Evolutionary conservation across 2,888 invertebrate species (phyloP), one percentile per base, ranked within the genome.

Genomic region (Conomelus anceps): DNA sequence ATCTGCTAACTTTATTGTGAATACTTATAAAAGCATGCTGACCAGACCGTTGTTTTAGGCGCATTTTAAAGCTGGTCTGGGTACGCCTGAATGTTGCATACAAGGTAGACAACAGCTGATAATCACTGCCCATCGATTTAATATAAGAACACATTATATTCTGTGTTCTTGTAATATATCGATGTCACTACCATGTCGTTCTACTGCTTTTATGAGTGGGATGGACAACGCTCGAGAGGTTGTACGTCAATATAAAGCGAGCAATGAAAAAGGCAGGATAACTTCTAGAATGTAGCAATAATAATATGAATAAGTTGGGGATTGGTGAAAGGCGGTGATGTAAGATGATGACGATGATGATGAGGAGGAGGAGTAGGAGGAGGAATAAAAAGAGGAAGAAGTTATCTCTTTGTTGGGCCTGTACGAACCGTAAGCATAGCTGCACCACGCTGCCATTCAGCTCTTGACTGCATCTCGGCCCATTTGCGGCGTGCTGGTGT

Each of bases 11-110:
- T n/a, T n/a, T n/a, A n/a, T n/a, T n/a, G n/a, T n/a, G 6, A 26
- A 34, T 17, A 34, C 13, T 17, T 3, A 34, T 34, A 34, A 34
- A 34, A 34, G 34, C 34, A 34, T 34, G 34, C 17, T 34, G 34
- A 17, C 13, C 34, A 34, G 17, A 34, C 34, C 34, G 88, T 23
- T n/a, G 23, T 84, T 85, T 85, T 88, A 85, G 88, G 85, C 20
- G 24, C 24, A 85, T 86, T 84, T 86, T 86, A 89, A 17, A 85
- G 23, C 9, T 11, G 23, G 26, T 23, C 84, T 84, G 88, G 85
- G 85, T 85, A 84, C 24, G 86, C 23, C 34, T 85, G 86, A 86
- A 86, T 29, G 89, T 13, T 85, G 89, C 89, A 89, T 89, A 85
- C 86, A 89, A 34, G 34, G 7, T 34, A 34, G 34, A 34, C 9